phyloP scores from a whole-genome alignment of 2,113 vertebrate genomes.

The Paramormyrops kingsleyae region DNA sequence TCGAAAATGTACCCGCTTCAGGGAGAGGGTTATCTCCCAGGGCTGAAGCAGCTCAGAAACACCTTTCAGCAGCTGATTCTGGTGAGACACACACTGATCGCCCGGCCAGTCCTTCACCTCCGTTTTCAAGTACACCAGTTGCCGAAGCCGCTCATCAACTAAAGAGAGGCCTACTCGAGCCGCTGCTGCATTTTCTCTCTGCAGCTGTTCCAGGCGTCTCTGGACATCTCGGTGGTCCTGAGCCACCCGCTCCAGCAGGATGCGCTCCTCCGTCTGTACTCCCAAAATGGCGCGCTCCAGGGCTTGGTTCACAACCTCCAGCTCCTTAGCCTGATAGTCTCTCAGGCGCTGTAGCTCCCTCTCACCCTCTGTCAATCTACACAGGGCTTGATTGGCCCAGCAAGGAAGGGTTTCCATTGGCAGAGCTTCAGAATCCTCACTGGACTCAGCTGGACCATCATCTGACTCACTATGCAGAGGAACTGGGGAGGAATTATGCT shows the following conservation, averaged over 20 bases:
- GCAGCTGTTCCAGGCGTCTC: conserved; percentile 55
- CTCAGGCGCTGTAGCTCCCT: conserved; percentile 46
- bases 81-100: conserved; percentile 27
- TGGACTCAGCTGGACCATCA: conserved; percentile 27
- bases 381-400: conserved; percentile 50
- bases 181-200: conserved; percentile 55
- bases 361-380: conserved; percentile 49
- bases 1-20: conserved; percentile 62
- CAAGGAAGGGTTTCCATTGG: conserved; percentile 40
- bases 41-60: conserved; percentile 55
- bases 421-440: conserved; percentile 14
- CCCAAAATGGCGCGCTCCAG: conserved; percentile 58
- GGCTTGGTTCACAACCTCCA: conserved; percentile 40
- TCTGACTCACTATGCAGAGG: conserved; percentile 23
- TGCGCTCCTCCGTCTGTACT: conserved; percentile 53
- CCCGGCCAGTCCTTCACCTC: conserved; percentile 33
- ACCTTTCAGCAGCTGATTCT: conserved; percentile 40
- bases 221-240: conserved; percentile 59
- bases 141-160: conserved; percentile 51
- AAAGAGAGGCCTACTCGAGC: conserved; percentile 46
- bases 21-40: conserved; percentile 55
- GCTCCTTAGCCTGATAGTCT: conserved; percentile 44
- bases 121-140: conserved; percentile 46
- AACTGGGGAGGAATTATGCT: not conserved
- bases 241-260: conserved; percentile 59